Percentiles rank a stretch among this genome's conserved stretches.
phyloP scores from a whole-genome alignment of 1,140 invertebrate species.

The Heliconius hewitsoni region DNA sequence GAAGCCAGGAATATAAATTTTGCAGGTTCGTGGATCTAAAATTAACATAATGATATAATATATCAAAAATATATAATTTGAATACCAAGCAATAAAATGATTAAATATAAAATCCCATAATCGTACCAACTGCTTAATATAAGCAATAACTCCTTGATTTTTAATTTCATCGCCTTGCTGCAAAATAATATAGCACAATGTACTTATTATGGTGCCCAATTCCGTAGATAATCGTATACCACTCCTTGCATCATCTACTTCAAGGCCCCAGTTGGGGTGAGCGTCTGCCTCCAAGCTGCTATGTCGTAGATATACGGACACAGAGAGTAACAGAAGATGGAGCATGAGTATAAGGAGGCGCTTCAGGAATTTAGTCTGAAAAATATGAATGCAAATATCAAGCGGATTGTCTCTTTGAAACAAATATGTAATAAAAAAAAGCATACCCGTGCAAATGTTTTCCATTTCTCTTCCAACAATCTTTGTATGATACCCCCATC shows the following conservation, averaged over 20 bases:
- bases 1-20: conserved; percentile 96
- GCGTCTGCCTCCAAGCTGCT: conserved; percentile 80
- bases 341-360: conserved; percentile 92
- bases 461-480: conserved; percentile 99
- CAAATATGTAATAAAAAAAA: neutral
- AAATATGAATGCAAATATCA: conserved; percentile 2
- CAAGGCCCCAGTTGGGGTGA: conserved; percentile 65
- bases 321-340: conserved; percentile 93
- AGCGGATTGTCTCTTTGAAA: neutral
- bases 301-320: conserved; percentile 94
- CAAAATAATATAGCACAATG: conserved; percentile 93
- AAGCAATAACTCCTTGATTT: conserved; percentile 94
- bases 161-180: conserved; percentile 96
- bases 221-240: conserved; percentile 89
- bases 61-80: neutral
- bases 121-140: conserved; percentile 95
- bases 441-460: conserved; percentile 96
- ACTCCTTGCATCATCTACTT: conserved; percentile 71
- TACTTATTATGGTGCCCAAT: conserved; percentile 91
- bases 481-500: conserved; percentile 98
- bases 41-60: neutral
- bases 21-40: conserved; percentile 94
- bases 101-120: neutral
- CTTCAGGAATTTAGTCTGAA: conserved; percentile 94
- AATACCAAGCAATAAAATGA: too few species aligned